Base-by-base conservation (phyloP, 2,888 invertebrate species). In the Lamproptera curius region DNA sequence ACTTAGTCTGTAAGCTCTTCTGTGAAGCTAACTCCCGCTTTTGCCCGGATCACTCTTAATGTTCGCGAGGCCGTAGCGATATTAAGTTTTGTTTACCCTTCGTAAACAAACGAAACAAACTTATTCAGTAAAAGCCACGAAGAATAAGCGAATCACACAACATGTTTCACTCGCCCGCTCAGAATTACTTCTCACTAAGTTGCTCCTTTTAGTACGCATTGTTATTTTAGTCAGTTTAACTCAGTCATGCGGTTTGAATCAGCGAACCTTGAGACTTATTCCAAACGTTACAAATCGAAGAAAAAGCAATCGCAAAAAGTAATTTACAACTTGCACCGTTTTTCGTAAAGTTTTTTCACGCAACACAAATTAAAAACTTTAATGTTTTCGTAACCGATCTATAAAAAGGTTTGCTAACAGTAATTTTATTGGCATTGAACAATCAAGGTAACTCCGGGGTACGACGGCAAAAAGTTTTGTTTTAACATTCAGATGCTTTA, bases 1-100 rank as follows among this genome's bases (percentile, higher is more conserved):
- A 83, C 81, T 80, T 76, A 73, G 70, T 74, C 73, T 73, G 69
- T 67, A 63, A 69, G 65, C 66, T 66, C 67, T 65, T 62, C 67
- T 59, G 63, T 58, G 69, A 73, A 72, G 70, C 70, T 71, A 67
- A 70, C 70, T 61, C 57, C 70, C 73, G 76, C 80, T 82, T 79
- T 80, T 79, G 81, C 71, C 67, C 67, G 65, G 61, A 43, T 62
- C 68, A 63, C 61, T 65, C 67, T 63, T 63, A 59, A 70, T 73
- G 67, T 73, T 75, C 69, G 69, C 62, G 65, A 63, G 65, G 60
- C 65, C 65, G 74, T 71, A 70, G 65, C 65, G 63, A 67, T 70
- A 70, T 70, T 58, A 61, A 58, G 70, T 75, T 75, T 72, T 72
- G 44, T 51, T 26, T 43, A 13, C 34, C 16, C 14, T 31, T 28